Percentiles rank a stretch among this genome's conserved stretches.
Conservation (phyloP, 2,888 invertebrate genomes). For the Drosophila prostipennis region DNA sequence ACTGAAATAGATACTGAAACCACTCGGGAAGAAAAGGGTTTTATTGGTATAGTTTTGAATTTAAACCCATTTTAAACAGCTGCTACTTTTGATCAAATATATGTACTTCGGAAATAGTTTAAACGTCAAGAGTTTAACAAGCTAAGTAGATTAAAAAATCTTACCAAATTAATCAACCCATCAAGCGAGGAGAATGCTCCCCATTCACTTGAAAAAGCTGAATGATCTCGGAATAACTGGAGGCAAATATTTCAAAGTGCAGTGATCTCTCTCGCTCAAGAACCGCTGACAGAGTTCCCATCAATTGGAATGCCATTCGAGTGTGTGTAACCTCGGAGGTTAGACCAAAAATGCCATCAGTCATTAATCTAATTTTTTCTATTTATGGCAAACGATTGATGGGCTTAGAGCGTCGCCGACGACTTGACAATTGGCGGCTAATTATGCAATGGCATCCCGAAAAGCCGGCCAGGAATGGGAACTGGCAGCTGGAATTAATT, state of each 20-base stretch:
- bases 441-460: conserved; percentile 63
- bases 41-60: conserved; percentile 1
- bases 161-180: conserved; percentile 13
- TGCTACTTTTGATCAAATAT: neutral
- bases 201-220: conserved; percentile 17
- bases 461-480: conserved; percentile 42
- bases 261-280: conserved; percentile 14
- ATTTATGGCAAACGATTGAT: conserved; percentile 58
- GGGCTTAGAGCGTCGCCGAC: conserved; percentile 38
- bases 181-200: neutral
- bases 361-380: conserved; percentile 71
- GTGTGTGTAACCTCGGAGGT: conserved; percentile 44
- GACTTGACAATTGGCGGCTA: conserved; percentile 72
- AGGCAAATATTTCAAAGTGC: conserved; percentile 44
- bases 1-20: too few relatives aligned
- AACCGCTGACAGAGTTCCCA: conserved; percentile 38
- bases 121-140: neutral
- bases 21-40: conserved; percentile 9
- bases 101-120: too few relatives aligned
- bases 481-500: conserved; percentile 64
- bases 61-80: conserved; percentile 7
- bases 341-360: conserved; percentile 45
- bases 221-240: conserved; percentile 27
- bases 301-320: conserved; percentile 64
- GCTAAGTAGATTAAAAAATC: neutral